Percentiles rank a stretch among this genome's conserved stretches.
These are phyloP conservation scores for Sepioteuthis lessoniana DNA, from an alignment of 2,888 invertebrate species.

Conservation along the genomic window DNA sequence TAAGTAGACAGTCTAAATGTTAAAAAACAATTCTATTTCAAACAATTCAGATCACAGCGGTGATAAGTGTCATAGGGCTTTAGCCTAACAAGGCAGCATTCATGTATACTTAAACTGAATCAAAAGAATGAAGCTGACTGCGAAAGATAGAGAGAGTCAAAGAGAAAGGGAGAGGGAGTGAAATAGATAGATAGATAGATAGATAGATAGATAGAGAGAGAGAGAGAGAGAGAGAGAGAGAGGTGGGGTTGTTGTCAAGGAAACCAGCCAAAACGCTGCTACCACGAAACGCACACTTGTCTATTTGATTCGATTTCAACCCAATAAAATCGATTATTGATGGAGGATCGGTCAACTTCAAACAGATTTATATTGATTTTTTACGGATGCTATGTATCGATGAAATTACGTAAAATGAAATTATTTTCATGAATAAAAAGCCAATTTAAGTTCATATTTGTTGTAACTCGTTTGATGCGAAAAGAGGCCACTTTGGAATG, in stretches of 20 bases:
- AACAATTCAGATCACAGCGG: too few species aligned
- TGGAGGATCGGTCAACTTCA: neutral
- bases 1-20: too few species aligned
- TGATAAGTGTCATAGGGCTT: too few species aligned
- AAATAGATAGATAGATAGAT: too few species aligned
- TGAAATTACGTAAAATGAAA: neutral
- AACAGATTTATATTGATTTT: neutral
- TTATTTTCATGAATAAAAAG: neutral
- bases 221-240: too few species aligned
- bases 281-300: neutral
- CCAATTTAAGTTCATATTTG: constrained; percentile 33
- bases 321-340: neutral
- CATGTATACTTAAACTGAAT: too few species aligned
- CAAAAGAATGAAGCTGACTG: too few species aligned
- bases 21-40: too few species aligned
- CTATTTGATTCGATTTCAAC: neutral
- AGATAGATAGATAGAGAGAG: too few species aligned
- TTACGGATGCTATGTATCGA: neutral
- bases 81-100: too few species aligned
- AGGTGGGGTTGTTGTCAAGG: neutral
- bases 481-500: neutral
- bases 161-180: too few species aligned
- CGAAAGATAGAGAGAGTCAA: too few species aligned
- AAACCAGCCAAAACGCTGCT: neutral
- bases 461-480: neutral